phyloP scores from a whole-genome alignment of 2,797 vertebrate species.

The Potorous gilbertii region DNA sequence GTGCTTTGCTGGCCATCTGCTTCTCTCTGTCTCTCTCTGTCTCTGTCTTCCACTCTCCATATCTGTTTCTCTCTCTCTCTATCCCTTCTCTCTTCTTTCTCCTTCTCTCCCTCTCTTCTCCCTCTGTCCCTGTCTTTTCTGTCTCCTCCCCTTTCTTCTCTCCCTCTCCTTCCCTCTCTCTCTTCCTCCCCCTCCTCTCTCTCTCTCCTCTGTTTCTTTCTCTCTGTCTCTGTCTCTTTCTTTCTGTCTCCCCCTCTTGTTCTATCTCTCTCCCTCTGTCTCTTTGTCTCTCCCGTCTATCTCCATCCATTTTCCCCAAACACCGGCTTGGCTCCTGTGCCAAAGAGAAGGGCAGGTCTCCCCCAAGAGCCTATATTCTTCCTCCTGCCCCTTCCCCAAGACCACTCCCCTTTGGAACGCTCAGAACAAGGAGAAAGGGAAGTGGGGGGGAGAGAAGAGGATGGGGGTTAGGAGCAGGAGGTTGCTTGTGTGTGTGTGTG shows the following conservation, averaged over 20 bases:
- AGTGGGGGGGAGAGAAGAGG: background rate
- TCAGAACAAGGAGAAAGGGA: constrained; percentile 41
- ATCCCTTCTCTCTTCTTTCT: too few relatives aligned
- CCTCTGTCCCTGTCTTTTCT: too few relatives aligned
- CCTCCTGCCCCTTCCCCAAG: background rate
- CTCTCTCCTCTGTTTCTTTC: background rate
- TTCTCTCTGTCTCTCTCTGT: background rate
- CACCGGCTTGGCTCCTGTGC: accelerated
- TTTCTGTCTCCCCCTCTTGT: background rate
- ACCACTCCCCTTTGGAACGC: constrained; percentile 10
- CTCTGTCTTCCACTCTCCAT: too few relatives aligned
- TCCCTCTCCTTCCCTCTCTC: background rate
- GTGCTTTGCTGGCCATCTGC: too few relatives aligned
- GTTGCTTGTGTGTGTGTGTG: background rate
- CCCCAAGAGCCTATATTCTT: background rate
- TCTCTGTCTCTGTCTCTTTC: background rate
- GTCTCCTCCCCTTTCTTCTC: too few relatives aligned
- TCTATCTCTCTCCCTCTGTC: background rate
- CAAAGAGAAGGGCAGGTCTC: background rate
- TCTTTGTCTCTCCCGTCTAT: too few relatives aligned
- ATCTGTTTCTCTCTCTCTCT: too few relatives aligned
- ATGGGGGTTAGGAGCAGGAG: background rate
- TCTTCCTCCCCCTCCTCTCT: background rate
- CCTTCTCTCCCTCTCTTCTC: too few relatives aligned
- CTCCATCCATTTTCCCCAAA: background rate